Percentiles rank a stretch among this genome's conserved stretches.
Conservation (phyloP, 2,113 vertebrate species). For the Nycticryphes semicollaris region DNA sequence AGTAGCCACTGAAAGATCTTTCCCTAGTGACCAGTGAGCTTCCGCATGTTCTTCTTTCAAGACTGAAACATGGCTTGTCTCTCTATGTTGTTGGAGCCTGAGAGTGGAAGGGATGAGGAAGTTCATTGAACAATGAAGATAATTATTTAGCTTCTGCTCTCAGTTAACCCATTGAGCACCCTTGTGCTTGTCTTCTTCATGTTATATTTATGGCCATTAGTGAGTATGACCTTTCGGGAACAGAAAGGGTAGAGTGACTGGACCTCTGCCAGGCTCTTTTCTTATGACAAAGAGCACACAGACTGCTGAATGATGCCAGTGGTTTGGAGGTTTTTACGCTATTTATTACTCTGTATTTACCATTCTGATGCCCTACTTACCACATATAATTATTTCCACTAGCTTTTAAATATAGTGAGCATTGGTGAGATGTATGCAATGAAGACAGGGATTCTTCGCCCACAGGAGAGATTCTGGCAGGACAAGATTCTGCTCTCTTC, state of each 20-base stretch:
- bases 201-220: neutral
- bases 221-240: neutral
- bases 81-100: neutral
- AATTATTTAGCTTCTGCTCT: neutral
- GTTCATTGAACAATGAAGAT: neutral
- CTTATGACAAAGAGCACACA: neutral
- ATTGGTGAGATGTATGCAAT: neutral
- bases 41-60: neutral
- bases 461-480: neutral
- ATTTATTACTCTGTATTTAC: neutral
- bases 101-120: neutral
- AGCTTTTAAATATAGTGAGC: neutral
- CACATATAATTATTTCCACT: neutral
- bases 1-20: neutral
- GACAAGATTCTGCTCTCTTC: neutral
- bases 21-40: neutral
- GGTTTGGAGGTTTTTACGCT: neutral
- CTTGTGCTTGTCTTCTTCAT: neutral
- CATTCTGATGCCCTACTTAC: neutral
- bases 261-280: neutral
- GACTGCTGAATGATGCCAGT: neutral
- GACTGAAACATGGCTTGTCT: neutral
- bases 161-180: neutral
- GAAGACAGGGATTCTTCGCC: neutral
- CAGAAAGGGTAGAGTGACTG: neutral